Evolutionary conservation across 2,797 vertebrate species (phyloP).

Genomic region (Acrossocheilus fasciatus): DNA sequence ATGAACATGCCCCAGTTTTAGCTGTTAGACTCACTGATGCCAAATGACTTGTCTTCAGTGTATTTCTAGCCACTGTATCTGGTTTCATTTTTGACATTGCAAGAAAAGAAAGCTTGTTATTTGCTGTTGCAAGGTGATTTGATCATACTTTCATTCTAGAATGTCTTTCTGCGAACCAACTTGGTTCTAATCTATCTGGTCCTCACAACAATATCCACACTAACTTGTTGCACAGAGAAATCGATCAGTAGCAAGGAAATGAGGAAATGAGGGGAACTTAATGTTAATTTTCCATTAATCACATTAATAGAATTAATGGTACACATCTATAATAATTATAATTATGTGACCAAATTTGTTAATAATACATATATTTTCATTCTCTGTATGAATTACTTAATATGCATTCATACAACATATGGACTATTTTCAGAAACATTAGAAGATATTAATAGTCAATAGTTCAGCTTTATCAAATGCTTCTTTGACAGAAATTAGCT

Average conservation of each 20-base stretch:
- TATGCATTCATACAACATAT: background rate
- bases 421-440: too few relatives aligned
- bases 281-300: background rate
- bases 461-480: too few relatives aligned
- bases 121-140: background rate
- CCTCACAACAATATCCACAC: background rate
- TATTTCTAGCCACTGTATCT: background rate
- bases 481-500: too few relatives aligned
- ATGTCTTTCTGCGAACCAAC: background rate
- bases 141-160: background rate
- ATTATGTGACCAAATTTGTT: background rate
- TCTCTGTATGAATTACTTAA: background rate
- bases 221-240: background rate
- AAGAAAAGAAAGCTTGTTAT: background rate
- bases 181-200: background rate
- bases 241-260: background rate
- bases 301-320: background rate
- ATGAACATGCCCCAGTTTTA: background rate
- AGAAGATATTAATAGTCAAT: too few relatives aligned
- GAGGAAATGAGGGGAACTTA: background rate
- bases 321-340: background rate
- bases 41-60: background rate
- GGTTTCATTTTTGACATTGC: background rate
- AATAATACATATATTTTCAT: background rate
- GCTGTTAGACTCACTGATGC: constrained; percentile 9